Evolutionary conservation across 1,140 invertebrate species (phyloP).

Genomic region (Ctenoplectra terminalis): DNA sequence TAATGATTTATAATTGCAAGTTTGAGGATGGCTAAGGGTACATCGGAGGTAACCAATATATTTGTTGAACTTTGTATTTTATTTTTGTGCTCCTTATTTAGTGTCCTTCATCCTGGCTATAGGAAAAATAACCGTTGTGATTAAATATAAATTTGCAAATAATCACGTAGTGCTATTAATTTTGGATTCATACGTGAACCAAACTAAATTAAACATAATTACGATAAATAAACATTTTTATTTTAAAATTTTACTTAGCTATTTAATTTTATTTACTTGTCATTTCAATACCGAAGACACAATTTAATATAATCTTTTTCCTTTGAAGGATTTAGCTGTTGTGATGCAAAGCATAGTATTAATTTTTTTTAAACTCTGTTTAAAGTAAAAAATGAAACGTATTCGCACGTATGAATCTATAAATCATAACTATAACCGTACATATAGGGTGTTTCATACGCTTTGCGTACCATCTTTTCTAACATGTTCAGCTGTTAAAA

Average conservation of each 20-base stretch:
- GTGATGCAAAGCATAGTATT: not conserved
- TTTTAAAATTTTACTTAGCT: too few species aligned
- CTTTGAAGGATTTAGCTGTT: too few species aligned
- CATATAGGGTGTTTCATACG: not conserved
- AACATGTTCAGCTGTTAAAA: not conserved
- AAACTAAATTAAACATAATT: not conserved
- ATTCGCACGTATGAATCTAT: not conserved
- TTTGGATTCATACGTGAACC: slow-evolving; percentile 36
- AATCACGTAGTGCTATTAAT: not conserved
- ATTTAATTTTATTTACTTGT: too few species aligned
- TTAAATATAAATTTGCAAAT: slow-evolving; percentile 23
- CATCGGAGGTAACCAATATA: slow-evolving; percentile 42
- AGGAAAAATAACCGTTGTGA: not conserved
- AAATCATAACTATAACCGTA: not conserved
- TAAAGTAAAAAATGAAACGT: not conserved
- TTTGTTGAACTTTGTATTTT: slow-evolving; percentile 35
- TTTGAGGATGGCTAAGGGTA: not conserved
- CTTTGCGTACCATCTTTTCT: not conserved
- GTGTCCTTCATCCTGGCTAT: slow-evolving; percentile 1
- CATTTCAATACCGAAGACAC: too few species aligned
- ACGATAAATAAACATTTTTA: not conserved
- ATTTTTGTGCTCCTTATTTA: slow-evolving; percentile 35
- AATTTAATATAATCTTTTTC: too few species aligned
- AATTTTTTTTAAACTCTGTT: not conserved
- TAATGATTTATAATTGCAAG: not conserved